Evolutionary conservation across 1,140 invertebrate genomes (phyloP), one percentile per base, ranked within the genome.

Genomic region (Heliconius melpomene): DNA sequence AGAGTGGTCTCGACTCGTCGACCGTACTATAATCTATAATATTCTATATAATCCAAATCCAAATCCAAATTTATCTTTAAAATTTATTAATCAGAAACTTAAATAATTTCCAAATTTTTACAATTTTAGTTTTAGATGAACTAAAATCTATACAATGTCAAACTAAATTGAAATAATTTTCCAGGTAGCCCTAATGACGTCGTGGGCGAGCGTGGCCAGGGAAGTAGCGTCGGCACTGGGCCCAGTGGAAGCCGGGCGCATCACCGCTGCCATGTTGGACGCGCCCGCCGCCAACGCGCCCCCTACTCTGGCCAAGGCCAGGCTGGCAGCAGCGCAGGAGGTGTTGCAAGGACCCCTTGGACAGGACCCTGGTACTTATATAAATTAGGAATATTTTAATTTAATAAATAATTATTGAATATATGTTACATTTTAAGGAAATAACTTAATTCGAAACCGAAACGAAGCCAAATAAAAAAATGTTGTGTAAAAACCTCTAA

Each of bases 161-260:
- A 23, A 23, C 13, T 29, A 26, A 66, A 2, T 13, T 13, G 0
- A 2, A 29, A 52, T 70, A 11, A 60, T 23, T n/a, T 78, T 85
- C 2, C 77, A 96, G 96, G 94, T 97, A 57, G 96, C 96, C 1
- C 84, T 97, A 7, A 90, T 97, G 74, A 92, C 95, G 8, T 96
- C 96, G 5, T 95, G 96, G 86, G 94, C 95, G 0, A 94, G 94
- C 2, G 94, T 95, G 23, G 90, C 93, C 23, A 88, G 87, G 46
- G 94, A 94, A 74, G 93, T 94, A 8, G 90, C 89, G 7, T 83
- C 88, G 13, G 94, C 94, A 0, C 84, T 95, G 23, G 93, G 94
- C 3, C 86, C 93, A 0, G 91, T 89, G 72, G 94, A 95, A 77
- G 94, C 93, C 18, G 94, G 92, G 1, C 83, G 93, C 7, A 92